phyloP scores from a whole-genome alignment of 2,797 vertebrate genomes.

The Erpetoichthys calabaricus region DNA sequence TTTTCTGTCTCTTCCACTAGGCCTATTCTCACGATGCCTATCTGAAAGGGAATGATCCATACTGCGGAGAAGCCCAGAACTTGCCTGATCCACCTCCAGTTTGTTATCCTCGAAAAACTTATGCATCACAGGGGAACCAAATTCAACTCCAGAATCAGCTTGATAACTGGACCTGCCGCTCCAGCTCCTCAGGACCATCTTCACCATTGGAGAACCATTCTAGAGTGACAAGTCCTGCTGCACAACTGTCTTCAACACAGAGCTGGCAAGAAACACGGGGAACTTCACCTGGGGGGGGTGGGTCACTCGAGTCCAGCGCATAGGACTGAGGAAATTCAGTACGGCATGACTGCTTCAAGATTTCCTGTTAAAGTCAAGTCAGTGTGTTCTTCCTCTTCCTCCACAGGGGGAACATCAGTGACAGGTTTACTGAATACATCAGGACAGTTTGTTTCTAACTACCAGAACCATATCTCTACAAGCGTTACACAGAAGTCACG shows the following conservation, averaged over 20 bases:
- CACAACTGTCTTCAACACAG: background rate
- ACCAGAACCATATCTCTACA: constrained; percentile 40
- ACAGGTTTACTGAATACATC: constrained; percentile 48
- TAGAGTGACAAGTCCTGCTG: constrained; percentile 35
- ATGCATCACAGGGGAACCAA: constrained; percentile 46
- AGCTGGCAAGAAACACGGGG: constrained; percentile 48
- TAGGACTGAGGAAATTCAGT: constrained; percentile 56
- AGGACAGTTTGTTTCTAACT: constrained; percentile 19
- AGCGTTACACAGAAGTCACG: constrained; percentile 28
- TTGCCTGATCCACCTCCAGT: constrained; percentile 82
- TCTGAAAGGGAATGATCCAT: constrained; percentile 84
- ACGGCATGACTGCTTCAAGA: constrained; percentile 47
- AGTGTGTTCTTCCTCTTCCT: constrained; percentile 50
- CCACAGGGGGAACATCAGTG: constrained; percentile 32
- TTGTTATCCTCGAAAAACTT: constrained; percentile 70
- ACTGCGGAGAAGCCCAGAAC: constrained; percentile 71
- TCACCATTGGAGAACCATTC: constrained; percentile 56
- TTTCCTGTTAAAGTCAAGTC: constrained; percentile 43
- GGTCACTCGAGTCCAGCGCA: constrained; percentile 49
- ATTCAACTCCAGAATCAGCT: constrained; percentile 43
- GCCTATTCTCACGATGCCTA: constrained; percentile 94
- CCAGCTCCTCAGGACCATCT: constrained; percentile 45
- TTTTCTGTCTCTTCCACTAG: constrained; percentile 33
- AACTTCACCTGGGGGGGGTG: constrained; percentile 40
- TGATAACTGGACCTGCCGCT: constrained; percentile 62